These are phyloP conservation scores for Wiebesia pumilae DNA, from an alignment of 1,140 invertebrate genomes.

Conservation along the genomic window DNA sequence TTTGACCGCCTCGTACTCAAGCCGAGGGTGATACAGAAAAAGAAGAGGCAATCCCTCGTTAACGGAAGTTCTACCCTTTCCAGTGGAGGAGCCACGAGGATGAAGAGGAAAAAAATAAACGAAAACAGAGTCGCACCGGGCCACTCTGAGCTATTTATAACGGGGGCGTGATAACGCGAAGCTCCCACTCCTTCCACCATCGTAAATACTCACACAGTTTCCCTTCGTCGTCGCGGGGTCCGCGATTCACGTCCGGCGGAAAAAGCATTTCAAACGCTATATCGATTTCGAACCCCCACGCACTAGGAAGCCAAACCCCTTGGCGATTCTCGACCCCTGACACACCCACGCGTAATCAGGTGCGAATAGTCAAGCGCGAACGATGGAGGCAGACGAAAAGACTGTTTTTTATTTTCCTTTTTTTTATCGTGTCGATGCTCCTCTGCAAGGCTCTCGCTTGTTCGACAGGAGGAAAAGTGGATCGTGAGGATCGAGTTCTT, in stretches of 20 bases:
- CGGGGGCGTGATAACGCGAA: not conserved
- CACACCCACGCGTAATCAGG: not conserved
- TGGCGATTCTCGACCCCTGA: not conserved
- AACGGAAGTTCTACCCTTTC: not conserved
- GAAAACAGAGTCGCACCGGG: not conserved
- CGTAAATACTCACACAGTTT: not conserved
- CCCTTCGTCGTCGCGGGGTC: not conserved
- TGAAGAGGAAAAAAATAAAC: not conserved
- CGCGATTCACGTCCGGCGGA: slow-evolving; percentile 13
- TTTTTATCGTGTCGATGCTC: too few relatives aligned
- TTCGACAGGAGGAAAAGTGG: too few relatives aligned
- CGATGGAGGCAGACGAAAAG: too few relatives aligned
- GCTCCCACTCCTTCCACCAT: not conserved
- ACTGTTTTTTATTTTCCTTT: too few relatives aligned
- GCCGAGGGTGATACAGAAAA: not conserved
- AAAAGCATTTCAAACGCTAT: slow-evolving; percentile 61
- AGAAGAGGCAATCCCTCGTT: not conserved
- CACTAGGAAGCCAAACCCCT: slow-evolving; percentile 20
- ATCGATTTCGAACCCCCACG: slow-evolving; percentile 58
- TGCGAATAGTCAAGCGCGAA: slow-evolving; percentile 13
- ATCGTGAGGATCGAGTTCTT: too few relatives aligned
- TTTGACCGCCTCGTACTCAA: too few relatives aligned
- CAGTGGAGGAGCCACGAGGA: not conserved
- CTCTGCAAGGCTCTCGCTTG: too few relatives aligned
- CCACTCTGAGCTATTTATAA: not conserved